These are phyloP conservation scores for Listronotus bonariensis DNA, from an alignment of 1,140 invertebrate genomes.

Conservation along the genomic window DNA sequence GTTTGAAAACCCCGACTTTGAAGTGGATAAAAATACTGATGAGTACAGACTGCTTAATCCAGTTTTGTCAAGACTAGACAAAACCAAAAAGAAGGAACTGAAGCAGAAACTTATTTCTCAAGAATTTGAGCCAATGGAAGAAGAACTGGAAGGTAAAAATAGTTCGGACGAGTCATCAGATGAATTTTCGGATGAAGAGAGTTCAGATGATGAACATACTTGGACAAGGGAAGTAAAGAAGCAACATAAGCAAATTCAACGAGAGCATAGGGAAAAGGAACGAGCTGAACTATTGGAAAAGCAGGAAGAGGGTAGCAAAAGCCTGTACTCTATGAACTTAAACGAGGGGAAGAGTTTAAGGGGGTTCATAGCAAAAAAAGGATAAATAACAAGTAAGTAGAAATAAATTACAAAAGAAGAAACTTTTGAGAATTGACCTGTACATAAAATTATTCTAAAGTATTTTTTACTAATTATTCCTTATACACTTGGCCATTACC, in stretches of 20 bases:
- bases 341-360: slow-evolving; percentile 65
- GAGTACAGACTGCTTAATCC: slow-evolving; percentile 89
- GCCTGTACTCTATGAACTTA: slow-evolving; percentile 69
- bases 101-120: slow-evolving; percentile 55
- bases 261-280: slow-evolving; percentile 57
- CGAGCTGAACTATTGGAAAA: slow-evolving; percentile 56
- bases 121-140: slow-evolving; percentile 60
- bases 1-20: slow-evolving; percentile 92
- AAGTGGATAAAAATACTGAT: slow-evolving; percentile 86
- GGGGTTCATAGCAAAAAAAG: slow-evolving; percentile 57
- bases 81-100: slow-evolving; percentile 65
- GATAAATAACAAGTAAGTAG: slow-evolving; percentile 61
- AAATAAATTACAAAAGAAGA: slow-evolving; percentile 16
- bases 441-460: too few relatives aligned
- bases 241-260: slow-evolving; percentile 65
- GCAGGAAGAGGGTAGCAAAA: slow-evolving; percentile 56
- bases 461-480: too few relatives aligned
- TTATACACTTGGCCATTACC: too few relatives aligned
- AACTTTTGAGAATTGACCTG: too few relatives aligned
- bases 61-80: slow-evolving; percentile 80
- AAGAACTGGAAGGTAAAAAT: slow-evolving; percentile 46
- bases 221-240: slow-evolving; percentile 82
- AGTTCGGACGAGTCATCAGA: slow-evolving; percentile 51
- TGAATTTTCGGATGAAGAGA: slow-evolving; percentile 47
- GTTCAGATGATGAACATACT: slow-evolving; percentile 58